Percentiles rank a stretch among this genome's conserved stretches.
Evolutionary conservation across 2,888 invertebrate genomes (phyloP).

Genomic region (Cepaea hortensis): DNA sequence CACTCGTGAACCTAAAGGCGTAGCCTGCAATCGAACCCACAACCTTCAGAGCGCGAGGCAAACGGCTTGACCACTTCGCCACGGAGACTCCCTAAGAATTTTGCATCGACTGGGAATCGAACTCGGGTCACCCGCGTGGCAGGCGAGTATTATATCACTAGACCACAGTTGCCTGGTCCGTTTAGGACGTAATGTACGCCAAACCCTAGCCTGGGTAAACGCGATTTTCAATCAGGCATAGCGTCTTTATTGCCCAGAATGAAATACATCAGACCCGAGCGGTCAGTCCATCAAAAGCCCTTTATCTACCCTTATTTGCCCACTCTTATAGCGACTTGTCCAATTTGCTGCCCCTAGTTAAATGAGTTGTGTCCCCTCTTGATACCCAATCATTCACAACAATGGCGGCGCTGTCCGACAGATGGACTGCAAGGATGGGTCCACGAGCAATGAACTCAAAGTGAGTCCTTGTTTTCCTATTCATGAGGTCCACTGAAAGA

Average conservation of each 20-base stretch:
- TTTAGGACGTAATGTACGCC: background rate
- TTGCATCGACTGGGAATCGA: slow-evolving; percentile 55
- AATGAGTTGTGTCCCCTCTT: background rate
- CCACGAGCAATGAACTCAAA: slow-evolving; percentile 24
- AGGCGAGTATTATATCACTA: slow-evolving; percentile 57
- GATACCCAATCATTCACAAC: slow-evolving; percentile 41
- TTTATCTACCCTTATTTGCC: slow-evolving; percentile 13
- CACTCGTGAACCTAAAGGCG: too few relatives aligned
- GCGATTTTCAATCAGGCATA: too few relatives aligned
- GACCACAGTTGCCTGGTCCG: slow-evolving; percentile 41
- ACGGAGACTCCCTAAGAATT: too few relatives aligned
- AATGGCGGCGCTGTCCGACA: slow-evolving; percentile 30
- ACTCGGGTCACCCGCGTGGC: slow-evolving; percentile 56
- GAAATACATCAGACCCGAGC: background rate
- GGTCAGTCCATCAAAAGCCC: background rate
- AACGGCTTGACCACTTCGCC: too few relatives aligned
- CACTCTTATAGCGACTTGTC: slow-evolving; percentile 29
- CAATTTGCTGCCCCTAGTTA: slow-evolving; percentile 40
- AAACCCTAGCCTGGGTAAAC: background rate
- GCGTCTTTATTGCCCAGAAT: background rate
- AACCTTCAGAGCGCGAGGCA: too few relatives aligned
- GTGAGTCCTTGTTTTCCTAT: slow-evolving; percentile 14
- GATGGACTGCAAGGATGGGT: slow-evolving; percentile 35
- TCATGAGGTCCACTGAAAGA: background rate
- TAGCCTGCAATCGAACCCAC: too few relatives aligned